A percentile compares a stretch with the other conserved stretches of the same genome.
phyloP scores from a whole-genome alignment of 2,797 vertebrate genomes.

The Sebastes dallii region DNA sequence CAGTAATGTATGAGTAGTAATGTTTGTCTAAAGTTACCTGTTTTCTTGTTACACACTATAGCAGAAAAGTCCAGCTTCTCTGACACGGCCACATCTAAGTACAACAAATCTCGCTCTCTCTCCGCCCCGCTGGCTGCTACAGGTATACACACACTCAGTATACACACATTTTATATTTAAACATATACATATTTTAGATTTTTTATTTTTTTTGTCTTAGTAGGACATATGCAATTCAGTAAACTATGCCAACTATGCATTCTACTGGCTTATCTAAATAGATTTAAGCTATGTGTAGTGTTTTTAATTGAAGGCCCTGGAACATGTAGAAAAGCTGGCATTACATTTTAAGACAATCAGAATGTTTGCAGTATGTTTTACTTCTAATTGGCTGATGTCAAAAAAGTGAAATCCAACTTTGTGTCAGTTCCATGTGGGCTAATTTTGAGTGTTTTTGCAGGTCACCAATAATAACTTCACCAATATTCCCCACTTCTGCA shows the following conservation, averaged over 20 bases:
- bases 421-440: background rate
- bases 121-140: slow-evolving; percentile 68
- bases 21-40: background rate
- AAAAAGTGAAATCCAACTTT: background rate
- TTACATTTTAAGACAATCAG: background rate
- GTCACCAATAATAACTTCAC: background rate
- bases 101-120: slow-evolving; percentile 69
- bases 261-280: background rate
- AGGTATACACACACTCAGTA: slow-evolving; percentile 27
- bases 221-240: background rate
- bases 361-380: background rate
- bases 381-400: background rate
- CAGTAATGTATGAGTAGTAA: background rate
- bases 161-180: background rate
- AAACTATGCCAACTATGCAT: background rate
- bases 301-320: background rate
- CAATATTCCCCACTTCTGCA: background rate
- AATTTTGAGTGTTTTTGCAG: background rate
- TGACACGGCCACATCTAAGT: slow-evolving; percentile 44
- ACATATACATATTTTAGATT: background rate
- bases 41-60: slow-evolving; percentile 1
- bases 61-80: slow-evolving; percentile 41
- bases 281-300: background rate
- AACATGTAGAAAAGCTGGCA: background rate
- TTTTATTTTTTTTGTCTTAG: background rate